phyloP scores from a whole-genome alignment of 2,797 vertebrate genomes.

The Cirrhinus mrigala region DNA sequence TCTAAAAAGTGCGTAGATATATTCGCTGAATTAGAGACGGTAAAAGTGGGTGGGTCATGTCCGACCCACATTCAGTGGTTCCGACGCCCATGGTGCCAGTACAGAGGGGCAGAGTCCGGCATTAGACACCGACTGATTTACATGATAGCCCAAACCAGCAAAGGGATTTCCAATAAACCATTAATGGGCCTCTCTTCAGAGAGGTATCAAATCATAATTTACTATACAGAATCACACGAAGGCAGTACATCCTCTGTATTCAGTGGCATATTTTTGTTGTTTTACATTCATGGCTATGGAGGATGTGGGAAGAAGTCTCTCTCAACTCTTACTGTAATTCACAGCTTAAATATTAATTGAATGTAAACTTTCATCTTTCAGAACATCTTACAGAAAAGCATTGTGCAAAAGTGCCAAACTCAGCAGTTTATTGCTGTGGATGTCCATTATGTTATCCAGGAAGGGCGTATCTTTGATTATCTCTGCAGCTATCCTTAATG shows the following conservation, averaged over 20 bases:
- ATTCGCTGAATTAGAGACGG: no score
- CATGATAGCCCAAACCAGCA: not conserved
- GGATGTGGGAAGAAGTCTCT: not conserved
- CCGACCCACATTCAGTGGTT: no score
- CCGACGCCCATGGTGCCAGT: no score
- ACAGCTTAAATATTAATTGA: not conserved
- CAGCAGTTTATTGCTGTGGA: not conserved
- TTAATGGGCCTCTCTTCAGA: not conserved
- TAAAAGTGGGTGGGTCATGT: no score
- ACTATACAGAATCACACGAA: not conserved
- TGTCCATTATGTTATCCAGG: slow-evolving; percentile 9
- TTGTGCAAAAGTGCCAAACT: not conserved
- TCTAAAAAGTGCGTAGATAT: no score
- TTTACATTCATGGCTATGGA: not conserved
- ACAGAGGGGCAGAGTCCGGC: not conserved
- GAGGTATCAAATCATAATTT: not conserved
- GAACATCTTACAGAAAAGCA: not conserved
- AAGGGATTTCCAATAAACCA: slow-evolving; percentile 3
- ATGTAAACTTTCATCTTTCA: not conserved
- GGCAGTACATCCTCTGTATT: not conserved
- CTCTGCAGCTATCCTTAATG: slow-evolving; percentile 3
- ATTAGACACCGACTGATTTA: not conserved
- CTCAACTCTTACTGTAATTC: slow-evolving; percentile 5
- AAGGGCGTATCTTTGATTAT: not conserved
- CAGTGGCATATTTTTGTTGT: not conserved